Evolutionary conservation across 2,888 invertebrate genomes (phyloP).

Genomic region (Drosophila suboccidentalis): DNA sequence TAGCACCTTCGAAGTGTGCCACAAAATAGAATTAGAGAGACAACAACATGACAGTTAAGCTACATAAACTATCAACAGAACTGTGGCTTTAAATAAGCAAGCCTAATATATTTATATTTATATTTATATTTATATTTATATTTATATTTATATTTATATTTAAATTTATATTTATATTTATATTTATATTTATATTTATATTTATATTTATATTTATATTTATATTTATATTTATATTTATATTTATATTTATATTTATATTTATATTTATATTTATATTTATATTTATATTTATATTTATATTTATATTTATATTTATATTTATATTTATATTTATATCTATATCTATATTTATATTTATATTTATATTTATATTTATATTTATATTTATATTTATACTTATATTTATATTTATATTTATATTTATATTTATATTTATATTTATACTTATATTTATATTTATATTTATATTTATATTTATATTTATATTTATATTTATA

Average conservation of each 20-base stretch:
- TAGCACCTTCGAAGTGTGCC: constrained; percentile 1
- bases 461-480: background rate
- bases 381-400: background rate
- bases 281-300: background rate
- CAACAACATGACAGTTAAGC: background rate
- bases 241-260: background rate
- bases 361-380: background rate
- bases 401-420: background rate
- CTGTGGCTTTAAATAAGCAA: no score
- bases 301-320: background rate
- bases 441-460: background rate
- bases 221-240: background rate
- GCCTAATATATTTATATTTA: background rate
- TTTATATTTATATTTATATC: background rate
- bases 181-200: background rate
- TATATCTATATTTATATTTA: background rate
- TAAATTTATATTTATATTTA: background rate
- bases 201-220: background rate
- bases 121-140: background rate
- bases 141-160: background rate
- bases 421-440: background rate
- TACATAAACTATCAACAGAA: background rate
- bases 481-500: background rate
- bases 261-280: background rate
- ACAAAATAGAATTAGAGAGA: background rate